These are phyloP conservation scores for Dromius quadrimaculatus DNA, from an alignment of 2,888 invertebrate species.

Conservation along the genomic window DNA sequence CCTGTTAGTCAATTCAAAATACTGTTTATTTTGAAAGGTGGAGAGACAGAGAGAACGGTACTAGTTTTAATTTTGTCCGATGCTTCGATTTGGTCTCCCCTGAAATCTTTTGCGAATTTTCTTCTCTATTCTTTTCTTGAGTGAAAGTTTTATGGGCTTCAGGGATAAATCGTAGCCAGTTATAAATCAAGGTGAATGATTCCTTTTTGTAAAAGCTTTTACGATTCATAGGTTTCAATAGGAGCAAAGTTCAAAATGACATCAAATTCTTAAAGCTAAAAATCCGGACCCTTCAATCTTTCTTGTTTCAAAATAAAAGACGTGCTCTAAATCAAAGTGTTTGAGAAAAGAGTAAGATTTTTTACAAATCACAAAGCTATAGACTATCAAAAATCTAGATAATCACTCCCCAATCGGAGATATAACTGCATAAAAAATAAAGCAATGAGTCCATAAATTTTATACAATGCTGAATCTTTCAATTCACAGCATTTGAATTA, in stretches of 20 bases:
- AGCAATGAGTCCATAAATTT: no score
- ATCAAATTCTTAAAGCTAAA: conserved; percentile 11
- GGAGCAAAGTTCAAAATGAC: background rate
- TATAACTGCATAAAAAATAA: no score
- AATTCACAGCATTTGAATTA: no score
- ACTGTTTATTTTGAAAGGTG: no score
- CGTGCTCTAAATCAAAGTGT: conserved; percentile 37
- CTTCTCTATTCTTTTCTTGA: no score
- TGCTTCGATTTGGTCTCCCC: no score
- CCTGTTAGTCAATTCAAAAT: no score
- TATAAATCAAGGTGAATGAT: conserved; percentile 6
- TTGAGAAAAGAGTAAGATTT: conserved; percentile 19
- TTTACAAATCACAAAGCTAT: conserved; percentile 3
- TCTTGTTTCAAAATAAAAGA: conserved; percentile 20
- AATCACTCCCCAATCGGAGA: background rate
- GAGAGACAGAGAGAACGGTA: no score
- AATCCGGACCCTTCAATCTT: conserved; percentile 26
- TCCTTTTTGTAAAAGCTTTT: background rate
- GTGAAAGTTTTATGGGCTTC: no score
- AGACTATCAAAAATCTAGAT: background rate
- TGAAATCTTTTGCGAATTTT: no score
- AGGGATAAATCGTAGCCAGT: background rate
- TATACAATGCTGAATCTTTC: no score
- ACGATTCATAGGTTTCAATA: conserved; percentile 10
- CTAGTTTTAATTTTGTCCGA: no score